phyloP scores from a whole-genome alignment of 1,140 invertebrate genomes.

The Neoseiulus cucumeris region DNA sequence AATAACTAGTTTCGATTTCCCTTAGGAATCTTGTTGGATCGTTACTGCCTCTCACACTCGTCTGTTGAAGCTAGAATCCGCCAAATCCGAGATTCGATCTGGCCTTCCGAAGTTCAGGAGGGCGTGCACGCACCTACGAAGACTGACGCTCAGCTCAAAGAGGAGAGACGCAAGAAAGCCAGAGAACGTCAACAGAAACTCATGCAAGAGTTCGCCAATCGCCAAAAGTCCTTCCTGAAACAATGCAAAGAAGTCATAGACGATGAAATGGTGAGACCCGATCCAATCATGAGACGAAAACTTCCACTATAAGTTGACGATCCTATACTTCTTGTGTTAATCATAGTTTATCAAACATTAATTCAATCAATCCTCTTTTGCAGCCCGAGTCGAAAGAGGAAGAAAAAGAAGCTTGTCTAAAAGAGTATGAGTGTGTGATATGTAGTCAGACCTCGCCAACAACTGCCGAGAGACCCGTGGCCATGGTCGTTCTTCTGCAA shows the following conservation, averaged over 20 bases:
- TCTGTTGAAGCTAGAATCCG: slow-evolving; percentile 11
- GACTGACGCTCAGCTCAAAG: slow-evolving; percentile 27
- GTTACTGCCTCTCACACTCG: neutral
- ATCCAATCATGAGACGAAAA: too few species aligned
- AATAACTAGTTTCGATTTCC: too few species aligned
- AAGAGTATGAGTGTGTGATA: slow-evolving; percentile 82
- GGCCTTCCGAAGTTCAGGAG: slow-evolving; percentile 13
- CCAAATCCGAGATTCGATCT: slow-evolving; percentile 12
- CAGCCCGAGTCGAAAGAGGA: slow-evolving; percentile 15
- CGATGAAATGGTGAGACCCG: neutral
- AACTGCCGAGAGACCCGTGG: slow-evolving; percentile 64
- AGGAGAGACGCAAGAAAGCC: slow-evolving; percentile 56
- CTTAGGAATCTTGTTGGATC: neutral
- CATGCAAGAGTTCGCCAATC: slow-evolving; percentile 75
- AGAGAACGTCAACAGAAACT: slow-evolving; percentile 71
- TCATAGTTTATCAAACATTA: too few species aligned
- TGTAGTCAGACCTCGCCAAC: slow-evolving; percentile 72
- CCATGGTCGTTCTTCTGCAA: slow-evolving; percentile 66
- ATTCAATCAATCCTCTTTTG: too few species aligned
- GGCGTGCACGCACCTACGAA: slow-evolving; percentile 10
- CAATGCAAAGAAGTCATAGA: slow-evolving; percentile 25
- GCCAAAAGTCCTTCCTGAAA: slow-evolving; percentile 77
- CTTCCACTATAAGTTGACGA: too few species aligned
- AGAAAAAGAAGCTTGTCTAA: neutral
- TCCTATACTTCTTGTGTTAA: too few species aligned